phyloP scores from a whole-genome alignment of 2,113 vertebrate species.

The Callionymus lyra region DNA sequence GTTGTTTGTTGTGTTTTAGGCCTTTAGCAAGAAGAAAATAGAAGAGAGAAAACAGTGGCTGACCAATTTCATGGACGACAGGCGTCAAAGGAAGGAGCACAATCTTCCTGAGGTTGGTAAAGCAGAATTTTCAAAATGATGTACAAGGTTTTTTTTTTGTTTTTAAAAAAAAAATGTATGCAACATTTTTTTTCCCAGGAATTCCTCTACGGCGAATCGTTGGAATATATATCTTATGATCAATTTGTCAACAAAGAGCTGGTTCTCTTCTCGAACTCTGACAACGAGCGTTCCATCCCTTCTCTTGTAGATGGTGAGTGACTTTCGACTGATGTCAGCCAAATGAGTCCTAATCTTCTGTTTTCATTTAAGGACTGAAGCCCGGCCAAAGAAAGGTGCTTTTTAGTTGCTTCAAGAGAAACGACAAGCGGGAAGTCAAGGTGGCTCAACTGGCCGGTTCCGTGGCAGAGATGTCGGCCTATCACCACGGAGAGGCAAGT shows the following conservation, averaged over 20 bases:
- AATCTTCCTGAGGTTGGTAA: slow-evolving; percentile 84
- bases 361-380: slow-evolving; percentile 76
- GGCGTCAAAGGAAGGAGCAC: slow-evolving; percentile 83
- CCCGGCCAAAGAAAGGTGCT: slow-evolving; percentile 95
- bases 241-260: slow-evolving; percentile 98
- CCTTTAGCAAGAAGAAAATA: slow-evolving; percentile 95
- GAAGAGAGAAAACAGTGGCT: slow-evolving; percentile 97
- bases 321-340: background rate
- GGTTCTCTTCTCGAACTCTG: slow-evolving; percentile 93
- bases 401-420: slow-evolving; percentile 90
- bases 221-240: slow-evolving; percentile 79
- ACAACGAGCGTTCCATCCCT: slow-evolving; percentile 95
- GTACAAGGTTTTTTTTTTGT: background rate
- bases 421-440: slow-evolving; percentile 94
- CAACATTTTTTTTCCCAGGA: slow-evolving; percentile 64
- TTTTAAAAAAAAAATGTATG: background rate
- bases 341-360: background rate
- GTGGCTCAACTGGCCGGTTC: slow-evolving; percentile 96
- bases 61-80: slow-evolving; percentile 88
- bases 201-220: slow-evolving; percentile 84
- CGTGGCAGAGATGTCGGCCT: slow-evolving; percentile 95
- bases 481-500: slow-evolving; percentile 91
- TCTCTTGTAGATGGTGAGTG: slow-evolving; percentile 88
- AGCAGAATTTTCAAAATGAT: background rate
- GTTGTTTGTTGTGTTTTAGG: slow-evolving; percentile 55